Evolutionary conservation across 2,888 invertebrate genomes (phyloP).

Genomic region (Aporophyla lueneburgensis): DNA sequence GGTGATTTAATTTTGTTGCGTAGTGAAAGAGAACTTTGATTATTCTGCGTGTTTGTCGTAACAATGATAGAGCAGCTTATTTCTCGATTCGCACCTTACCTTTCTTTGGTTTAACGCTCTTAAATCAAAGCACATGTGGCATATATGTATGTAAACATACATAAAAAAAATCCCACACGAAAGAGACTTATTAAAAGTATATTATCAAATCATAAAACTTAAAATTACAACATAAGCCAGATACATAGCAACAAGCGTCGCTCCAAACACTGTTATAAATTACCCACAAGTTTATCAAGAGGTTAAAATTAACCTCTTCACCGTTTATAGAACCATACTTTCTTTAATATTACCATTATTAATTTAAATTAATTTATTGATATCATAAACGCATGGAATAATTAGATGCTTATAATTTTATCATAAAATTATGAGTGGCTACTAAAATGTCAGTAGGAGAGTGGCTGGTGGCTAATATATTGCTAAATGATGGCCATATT

Average conservation of each 20-base stretch:
- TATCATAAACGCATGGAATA: conserved; percentile 59
- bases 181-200: conserved; percentile 28
- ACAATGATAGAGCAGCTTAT: no score
- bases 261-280: conserved; percentile 66
- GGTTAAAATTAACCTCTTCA: conserved; percentile 70
- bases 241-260: conserved; percentile 41
- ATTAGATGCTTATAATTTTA: conserved; percentile 57
- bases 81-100: no score
- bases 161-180: conserved; percentile 20
- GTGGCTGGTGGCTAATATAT: conserved; percentile 41
- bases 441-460: conserved; percentile 37
- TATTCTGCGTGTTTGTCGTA: no score
- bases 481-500: conserved; percentile 58
- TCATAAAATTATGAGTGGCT: conserved; percentile 55
- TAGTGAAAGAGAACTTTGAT: no score
- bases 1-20: no score
- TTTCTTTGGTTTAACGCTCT: no score
- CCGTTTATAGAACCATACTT: conserved; percentile 57
- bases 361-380: conserved; percentile 67
- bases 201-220: conserved; percentile 30
- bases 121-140: not conserved
- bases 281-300: conserved; percentile 66
- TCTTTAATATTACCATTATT: conserved; percentile 55
- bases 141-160: not conserved
- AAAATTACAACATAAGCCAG: conserved; percentile 52